phyloP scores from a whole-genome alignment of 2,113 vertebrate genomes.

The Microtus pennsylvanicus region DNA sequence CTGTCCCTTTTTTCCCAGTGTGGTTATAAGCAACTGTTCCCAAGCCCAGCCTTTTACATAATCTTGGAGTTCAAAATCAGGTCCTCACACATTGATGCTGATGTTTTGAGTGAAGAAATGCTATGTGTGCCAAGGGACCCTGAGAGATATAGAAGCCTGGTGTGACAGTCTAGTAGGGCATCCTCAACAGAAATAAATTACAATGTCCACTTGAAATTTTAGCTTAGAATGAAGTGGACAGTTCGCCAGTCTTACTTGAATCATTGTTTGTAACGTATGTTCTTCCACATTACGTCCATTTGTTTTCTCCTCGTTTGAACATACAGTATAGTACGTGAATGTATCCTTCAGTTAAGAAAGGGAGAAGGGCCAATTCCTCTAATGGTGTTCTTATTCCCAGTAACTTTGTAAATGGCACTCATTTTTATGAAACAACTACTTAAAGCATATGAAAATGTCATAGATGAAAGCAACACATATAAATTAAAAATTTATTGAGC shows the following conservation, averaged over 20 bases:
- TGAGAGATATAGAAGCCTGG: neutral
- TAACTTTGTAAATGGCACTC: neutral
- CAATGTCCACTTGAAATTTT: neutral
- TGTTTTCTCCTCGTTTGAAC: neutral
- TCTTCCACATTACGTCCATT: neutral
- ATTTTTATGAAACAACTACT: neutral
- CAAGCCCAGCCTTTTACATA: neutral
- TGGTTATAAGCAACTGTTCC: neutral
- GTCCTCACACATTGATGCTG: neutral
- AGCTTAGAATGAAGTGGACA: neutral
- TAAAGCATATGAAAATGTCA: neutral
- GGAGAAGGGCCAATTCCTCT: neutral
- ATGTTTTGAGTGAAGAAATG: neutral
- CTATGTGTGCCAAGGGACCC: neutral
- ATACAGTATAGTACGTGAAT: neutral
- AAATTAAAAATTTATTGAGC: neutral
- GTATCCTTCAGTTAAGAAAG: neutral
- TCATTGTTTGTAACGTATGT: neutral
- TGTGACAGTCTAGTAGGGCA: neutral
- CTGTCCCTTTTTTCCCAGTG: neutral
- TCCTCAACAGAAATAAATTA: neutral
- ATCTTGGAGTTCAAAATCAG: neutral
- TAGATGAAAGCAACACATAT: neutral
- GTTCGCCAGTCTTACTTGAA: neutral
- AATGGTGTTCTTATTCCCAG: neutral